Conservation (phyloP, 2,797 vertebrate genomes). For the Pelobates cultripes region DNA sequence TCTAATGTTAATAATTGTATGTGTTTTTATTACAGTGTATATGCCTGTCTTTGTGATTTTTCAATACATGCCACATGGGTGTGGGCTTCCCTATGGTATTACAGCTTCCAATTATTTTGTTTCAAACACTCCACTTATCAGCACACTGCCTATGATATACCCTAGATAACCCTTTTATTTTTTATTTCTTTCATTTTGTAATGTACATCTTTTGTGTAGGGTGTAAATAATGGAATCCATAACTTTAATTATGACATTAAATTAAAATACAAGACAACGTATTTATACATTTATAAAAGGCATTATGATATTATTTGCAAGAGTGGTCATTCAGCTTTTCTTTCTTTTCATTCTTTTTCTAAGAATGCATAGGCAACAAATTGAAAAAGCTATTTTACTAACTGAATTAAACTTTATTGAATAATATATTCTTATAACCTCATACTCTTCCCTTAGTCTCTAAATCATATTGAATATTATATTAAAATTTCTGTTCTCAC, state of each 20-base stretch:
- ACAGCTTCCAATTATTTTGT: too few species aligned
- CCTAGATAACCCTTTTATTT: too few species aligned
- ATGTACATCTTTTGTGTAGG: neutral
- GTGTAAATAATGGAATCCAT: too few species aligned
- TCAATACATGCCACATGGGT: too few species aligned
- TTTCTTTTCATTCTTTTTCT: neutral
- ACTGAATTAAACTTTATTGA: slow-evolving; percentile 37
- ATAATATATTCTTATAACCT: slow-evolving; percentile 42
- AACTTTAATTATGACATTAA: neutral
- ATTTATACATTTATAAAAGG: too few species aligned
- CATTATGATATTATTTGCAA: too few species aligned
- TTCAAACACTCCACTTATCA: too few species aligned
- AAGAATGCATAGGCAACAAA: slow-evolving; percentile 9
- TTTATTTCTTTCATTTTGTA: neutral
- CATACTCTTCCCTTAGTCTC: slow-evolving; percentile 26
- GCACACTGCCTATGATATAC: too few species aligned
- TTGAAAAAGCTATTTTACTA: slow-evolving; percentile 39
- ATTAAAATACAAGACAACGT: neutral
- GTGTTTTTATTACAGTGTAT: too few species aligned
- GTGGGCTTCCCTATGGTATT: too few species aligned
- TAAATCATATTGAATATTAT: slow-evolving; percentile 42
- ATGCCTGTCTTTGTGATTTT: too few species aligned
- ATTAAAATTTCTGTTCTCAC: slow-evolving; percentile 16
- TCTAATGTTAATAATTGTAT: too few species aligned
- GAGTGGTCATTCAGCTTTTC: neutral